Evolutionary conservation across 2,888 invertebrate genomes (phyloP), one percentile per base, ranked within the genome.

Genomic region (Dyspetes luteomarginatus): DNA sequence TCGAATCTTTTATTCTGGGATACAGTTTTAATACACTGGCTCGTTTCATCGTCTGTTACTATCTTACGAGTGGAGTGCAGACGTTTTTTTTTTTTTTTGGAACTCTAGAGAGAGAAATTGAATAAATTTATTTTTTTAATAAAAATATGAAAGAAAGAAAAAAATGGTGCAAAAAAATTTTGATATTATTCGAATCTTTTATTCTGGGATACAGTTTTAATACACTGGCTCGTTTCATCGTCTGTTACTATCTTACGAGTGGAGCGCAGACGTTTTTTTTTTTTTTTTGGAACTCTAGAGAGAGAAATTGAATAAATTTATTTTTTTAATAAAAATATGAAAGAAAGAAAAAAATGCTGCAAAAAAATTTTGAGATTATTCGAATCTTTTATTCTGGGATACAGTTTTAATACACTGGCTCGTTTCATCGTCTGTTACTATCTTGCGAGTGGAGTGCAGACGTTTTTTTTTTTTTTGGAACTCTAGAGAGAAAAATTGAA

Each of bases 211-310:
- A 28, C 60, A 52, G 30, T 72, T 45, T 24, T 26, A n/a, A n/a
- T n/a, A n/a, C n/a, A n/a, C n/a, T n/a, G n/a, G n/a, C n/a, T n/a
- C n/a, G n/a, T n/a, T n/a, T n/a, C n/a, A n/a, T n/a, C n/a, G n/a
- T n/a, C n/a, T n/a, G n/a, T n/a, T n/a, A n/a, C n/a, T n/a, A n/a
- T n/a, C n/a, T n/a, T n/a, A n/a, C n/a, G n/a, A n/a, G n/a, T n/a
- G n/a, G n/a, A n/a, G n/a, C n/a, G n/a, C n/a, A n/a, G 52, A 12
- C 41, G 19, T 56, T 55, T 28, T 12, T 17, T 22, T 52, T 71
- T 71, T 12, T 36, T 36, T 36, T 36, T 12, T 45, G 0, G 45
- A 17, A 45, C 15, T 0, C 3, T 15, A 9, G 17, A 45, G 45
- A 3, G 4, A 45, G 36, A 17, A 3, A 17, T 45, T 45, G 15